A percentile compares a stretch with the other conserved stretches of the same genome.
Evolutionary conservation across 2,113 vertebrate species (phyloP).

Genomic region (Telmatochromis sp.): DNA sequence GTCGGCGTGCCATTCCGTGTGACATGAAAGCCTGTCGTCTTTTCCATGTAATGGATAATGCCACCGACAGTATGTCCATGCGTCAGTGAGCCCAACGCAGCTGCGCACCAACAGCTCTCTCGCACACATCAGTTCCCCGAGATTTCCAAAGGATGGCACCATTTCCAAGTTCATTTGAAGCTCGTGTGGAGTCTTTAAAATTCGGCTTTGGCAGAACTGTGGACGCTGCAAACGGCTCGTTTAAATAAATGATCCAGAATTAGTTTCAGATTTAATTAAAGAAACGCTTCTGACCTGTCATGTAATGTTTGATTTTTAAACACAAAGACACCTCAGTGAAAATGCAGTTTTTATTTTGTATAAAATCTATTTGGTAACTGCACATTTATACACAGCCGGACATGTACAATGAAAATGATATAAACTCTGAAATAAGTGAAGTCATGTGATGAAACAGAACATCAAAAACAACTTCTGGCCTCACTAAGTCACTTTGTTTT

Average conservation of each 20-base stretch:
- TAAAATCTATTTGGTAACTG: conserved; percentile 52
- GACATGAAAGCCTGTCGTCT: conserved; percentile 39
- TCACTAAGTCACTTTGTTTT: background rate
- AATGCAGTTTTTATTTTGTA: conserved; percentile 58
- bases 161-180: conserved; percentile 16
- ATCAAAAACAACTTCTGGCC: background rate
- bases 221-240: accelerated
- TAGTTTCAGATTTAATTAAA: background rate
- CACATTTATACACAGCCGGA: conserved; percentile 39
- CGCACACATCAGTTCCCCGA: background rate
- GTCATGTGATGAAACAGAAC: background rate
- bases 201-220: background rate
- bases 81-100: conserved; percentile 15
- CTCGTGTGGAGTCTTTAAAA: accelerated
- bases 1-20: conserved; percentile 34
- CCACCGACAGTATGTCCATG: conserved; percentile 27
- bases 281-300: background rate
- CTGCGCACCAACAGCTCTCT: conserved; percentile 9
- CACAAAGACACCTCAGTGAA: background rate
- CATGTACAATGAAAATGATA: background rate
- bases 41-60: conserved; percentile 58
- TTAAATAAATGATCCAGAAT: background rate
- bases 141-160: conserved; percentile 56
- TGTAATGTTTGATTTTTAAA: background rate
- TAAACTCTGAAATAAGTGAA: background rate